Conservation (phyloP, 2,113 vertebrate species). For the Lampris megalopsis region DNA sequence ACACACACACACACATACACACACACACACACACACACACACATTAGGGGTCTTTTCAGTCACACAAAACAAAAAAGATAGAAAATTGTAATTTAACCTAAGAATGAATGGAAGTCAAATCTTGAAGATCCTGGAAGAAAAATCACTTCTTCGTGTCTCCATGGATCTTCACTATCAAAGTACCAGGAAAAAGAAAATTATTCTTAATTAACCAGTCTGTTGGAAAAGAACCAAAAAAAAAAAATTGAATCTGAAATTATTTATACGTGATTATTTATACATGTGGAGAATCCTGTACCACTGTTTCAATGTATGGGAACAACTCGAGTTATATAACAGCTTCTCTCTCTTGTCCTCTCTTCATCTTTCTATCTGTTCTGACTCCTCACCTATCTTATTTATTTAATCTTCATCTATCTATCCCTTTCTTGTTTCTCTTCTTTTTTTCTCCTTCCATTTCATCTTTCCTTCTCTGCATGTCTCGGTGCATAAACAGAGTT, state of each 20-base stretch:
- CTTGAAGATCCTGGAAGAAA: no score
- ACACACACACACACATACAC: no score
- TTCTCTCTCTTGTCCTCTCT: constrained; percentile 45
- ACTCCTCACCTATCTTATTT: not conserved
- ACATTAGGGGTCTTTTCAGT: no score
- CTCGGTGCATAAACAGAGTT: constrained; percentile 81
- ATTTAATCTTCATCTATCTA: not conserved
- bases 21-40: no score
- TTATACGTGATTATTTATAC: no score
- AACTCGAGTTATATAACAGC: not conserved
- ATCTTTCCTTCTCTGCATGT: not conserved
- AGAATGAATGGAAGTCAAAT: no score
- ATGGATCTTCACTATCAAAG: no score
- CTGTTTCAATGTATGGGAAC: not conserved
- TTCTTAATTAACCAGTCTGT: no score
- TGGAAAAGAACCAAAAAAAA: not conserved
- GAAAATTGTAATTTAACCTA: no score
- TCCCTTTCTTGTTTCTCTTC: not conserved
- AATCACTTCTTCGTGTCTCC: no score
- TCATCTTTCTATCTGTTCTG: not conserved
- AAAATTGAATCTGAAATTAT: not conserved
- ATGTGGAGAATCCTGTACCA: not conserved
- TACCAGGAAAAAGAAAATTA: no score
- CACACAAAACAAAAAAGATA: no score
- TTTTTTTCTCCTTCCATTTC: not conserved